phyloP scores from a whole-genome alignment of 2,113 vertebrate species.

The Engystomops pustulosus region DNA sequence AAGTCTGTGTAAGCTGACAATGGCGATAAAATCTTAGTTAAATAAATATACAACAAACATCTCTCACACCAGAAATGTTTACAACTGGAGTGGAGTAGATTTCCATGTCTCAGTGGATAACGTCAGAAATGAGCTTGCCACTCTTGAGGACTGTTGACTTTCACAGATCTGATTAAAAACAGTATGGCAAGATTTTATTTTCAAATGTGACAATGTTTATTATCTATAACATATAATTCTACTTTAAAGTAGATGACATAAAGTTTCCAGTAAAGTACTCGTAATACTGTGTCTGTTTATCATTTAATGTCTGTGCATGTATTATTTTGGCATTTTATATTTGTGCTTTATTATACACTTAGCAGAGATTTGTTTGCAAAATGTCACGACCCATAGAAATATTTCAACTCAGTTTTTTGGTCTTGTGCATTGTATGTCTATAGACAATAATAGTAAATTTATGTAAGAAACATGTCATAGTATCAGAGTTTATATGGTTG shows the following conservation, averaged over 20 bases:
- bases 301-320: not conserved
- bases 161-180: slow-evolving; percentile 50
- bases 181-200: slow-evolving; percentile 27
- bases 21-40: slow-evolving; percentile 53
- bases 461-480: no score
- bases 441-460: no score
- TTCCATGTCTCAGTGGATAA: slow-evolving; percentile 35
- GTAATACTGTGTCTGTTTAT: no score
- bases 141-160: slow-evolving; percentile 29
- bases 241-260: slow-evolving; percentile 29
- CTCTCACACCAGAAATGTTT: slow-evolving; percentile 39
- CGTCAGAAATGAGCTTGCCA: slow-evolving; percentile 19
- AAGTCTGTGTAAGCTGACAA: slow-evolving; percentile 59
- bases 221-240: slow-evolving; percentile 15
- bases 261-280: slow-evolving; percentile 33
- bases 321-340: not conserved
- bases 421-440: no score
- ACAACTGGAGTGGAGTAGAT: slow-evolving; percentile 45
- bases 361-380: not conserved
- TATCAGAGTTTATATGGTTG: no score
- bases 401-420: no score
- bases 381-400: not conserved
- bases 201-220: slow-evolving; percentile 48
- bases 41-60: slow-evolving; percentile 54
- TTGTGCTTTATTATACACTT: not conserved